Percentiles rank a stretch among this genome's conserved stretches.
phyloP scores from a whole-genome alignment of 2,888 invertebrate species.

The Habroteleia sp. region DNA sequence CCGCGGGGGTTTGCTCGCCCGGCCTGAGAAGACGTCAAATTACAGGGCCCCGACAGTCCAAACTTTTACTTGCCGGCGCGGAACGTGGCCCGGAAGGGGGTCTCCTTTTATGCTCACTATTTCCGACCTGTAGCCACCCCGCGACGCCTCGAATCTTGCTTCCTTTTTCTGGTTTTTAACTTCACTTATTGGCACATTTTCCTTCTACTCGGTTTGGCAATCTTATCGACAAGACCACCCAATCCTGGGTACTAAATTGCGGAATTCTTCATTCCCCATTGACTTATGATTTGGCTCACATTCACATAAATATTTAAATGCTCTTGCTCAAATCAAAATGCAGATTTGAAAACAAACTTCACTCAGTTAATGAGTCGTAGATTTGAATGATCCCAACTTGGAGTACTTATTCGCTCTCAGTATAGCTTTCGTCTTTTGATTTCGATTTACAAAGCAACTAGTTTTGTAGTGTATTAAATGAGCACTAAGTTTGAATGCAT shows the following conservation, averaged over 20 bases:
- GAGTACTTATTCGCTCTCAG: conserved; percentile 2
- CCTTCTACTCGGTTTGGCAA: conserved; percentile 72
- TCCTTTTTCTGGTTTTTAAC: not conserved
- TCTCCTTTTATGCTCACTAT: conserved; percentile 39
- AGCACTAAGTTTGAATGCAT: too few species aligned
- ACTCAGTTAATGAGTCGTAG: conserved; percentile 34
- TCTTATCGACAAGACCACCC: conserved; percentile 76
- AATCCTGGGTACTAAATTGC: conserved; percentile 72
- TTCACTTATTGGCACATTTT: conserved; percentile 66
- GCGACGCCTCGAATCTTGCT: conserved; percentile 29
- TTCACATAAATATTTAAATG: conserved; percentile 41
- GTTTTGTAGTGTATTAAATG: too few species aligned
- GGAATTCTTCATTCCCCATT: conserved; percentile 1
- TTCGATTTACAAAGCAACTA: not conserved
- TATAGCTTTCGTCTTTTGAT: conserved; percentile 9
- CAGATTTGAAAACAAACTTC: conserved; percentile 31
- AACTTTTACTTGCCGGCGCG: conserved; percentile 15
- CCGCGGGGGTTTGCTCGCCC: conserved; percentile 65
- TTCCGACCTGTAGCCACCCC: conserved; percentile 47
- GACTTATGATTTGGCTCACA: conserved; percentile 13
- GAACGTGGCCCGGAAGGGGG: conserved; percentile 68
- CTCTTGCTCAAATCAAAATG: conserved; percentile 22
- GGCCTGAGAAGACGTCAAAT: conserved; percentile 66
- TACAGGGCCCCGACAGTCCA: conserved; percentile 55
- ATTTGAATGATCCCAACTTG: conserved; percentile 13